Evolutionary conservation across 2,113 vertebrate species (phyloP).

Genomic region (Probosciger aterrimus): DNA sequence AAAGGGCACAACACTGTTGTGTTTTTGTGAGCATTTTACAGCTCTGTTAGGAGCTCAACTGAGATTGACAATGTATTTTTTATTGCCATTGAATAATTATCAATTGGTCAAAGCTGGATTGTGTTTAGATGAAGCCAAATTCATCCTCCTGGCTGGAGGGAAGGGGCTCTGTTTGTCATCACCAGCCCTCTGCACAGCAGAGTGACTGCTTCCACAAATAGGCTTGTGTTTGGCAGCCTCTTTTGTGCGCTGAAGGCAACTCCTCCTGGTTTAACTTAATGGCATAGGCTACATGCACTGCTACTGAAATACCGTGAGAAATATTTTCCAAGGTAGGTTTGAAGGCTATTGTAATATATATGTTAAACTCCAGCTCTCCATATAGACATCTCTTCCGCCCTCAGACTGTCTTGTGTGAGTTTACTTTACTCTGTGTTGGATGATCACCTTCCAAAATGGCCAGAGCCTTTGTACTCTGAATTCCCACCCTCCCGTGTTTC

Average conservation of each 20-base stretch:
- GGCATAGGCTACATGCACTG: neutral
- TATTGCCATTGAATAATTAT: neutral
- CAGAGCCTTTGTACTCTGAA: neutral
- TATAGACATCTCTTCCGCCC: neutral
- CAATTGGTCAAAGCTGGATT: neutral
- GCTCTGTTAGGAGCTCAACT: neutral
- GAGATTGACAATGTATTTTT: neutral
- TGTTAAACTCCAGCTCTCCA: neutral
- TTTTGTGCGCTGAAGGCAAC: accelerated
- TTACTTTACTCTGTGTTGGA: neutral
- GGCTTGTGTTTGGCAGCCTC: neutral
- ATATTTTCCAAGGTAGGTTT: neutral
- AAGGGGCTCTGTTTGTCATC: neutral
- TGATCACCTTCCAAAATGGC: neutral
- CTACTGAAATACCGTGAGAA: neutral
- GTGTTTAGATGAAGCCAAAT: neutral
- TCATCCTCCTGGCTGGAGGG: neutral
- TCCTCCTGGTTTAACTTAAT: neutral
- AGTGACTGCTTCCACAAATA: neutral
- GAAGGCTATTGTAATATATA: neutral
- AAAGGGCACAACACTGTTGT: neutral
- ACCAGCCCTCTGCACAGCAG: neutral
- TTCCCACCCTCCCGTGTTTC: neutral
- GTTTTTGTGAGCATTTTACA: neutral
- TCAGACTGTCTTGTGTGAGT: neutral